Evolutionary conservation across 2,797 vertebrate species (phyloP), one percentile per base, ranked within the genome.

Genomic region (Cephalopachus bancanus): DNA sequence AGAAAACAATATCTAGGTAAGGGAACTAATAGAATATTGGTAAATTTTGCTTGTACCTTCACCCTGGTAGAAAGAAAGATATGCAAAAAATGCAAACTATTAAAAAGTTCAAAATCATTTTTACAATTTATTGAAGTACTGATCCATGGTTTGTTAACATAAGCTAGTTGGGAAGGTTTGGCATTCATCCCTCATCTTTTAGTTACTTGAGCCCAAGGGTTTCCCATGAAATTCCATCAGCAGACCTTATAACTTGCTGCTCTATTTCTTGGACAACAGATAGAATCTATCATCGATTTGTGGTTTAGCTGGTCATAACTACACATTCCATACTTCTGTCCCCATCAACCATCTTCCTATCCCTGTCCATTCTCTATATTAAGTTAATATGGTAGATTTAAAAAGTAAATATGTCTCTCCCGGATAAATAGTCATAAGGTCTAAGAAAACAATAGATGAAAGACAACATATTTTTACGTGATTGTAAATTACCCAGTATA

Each of bases 371-470:
- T 92, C 57, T 86, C 64, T 55, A 51, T 59, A 62, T 26, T 57
- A 20, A 94, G 78, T 6, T 67, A 81, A 37, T 28, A 59, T n/a
- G 64, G 20, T 49, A 84, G 28, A 17, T 75, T 44, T 4, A 44
- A 90, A 95, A 84, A 26, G 55, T 33, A 90, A 90, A 64, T 37
- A 26, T 12, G 2, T 64, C 33, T 87, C 60, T 83, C 76, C 60
- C n/a, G 88, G 37, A 71, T 28, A 87, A 89, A 90, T 15, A 60
- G 2, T 67, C 88, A 92, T 1, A 1, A 69, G 17, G 22, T 78
- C 88, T 90, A 94, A 83, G 75, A 90, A 97, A 93, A 87, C 33
- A 81, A 93, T 17, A 57, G 30, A 78, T 33, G 8, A 92, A 95
- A 89, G 37, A 72, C 9, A 83, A 44, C 5, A 33, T 51, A 85